Evolutionary conservation across 2,888 invertebrate species (phyloP).

Genomic region (Drosophila picticornis): DNA sequence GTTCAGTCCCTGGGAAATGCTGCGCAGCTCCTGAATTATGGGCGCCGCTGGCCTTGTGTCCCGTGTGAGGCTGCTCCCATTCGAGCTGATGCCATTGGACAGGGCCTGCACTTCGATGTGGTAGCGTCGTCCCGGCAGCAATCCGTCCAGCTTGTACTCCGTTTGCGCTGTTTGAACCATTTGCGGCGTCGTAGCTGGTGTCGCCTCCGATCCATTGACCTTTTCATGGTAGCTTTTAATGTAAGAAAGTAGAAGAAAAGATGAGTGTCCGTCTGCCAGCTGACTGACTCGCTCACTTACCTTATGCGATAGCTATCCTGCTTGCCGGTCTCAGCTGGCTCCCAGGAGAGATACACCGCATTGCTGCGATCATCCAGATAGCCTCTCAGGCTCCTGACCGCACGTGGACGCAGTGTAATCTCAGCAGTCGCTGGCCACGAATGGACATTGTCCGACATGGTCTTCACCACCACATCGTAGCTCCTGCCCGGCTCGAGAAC

Average conservation of each 20-base stretch:
- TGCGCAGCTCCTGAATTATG: slow-evolving; percentile 92
- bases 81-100: slow-evolving; percentile 92
- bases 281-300: slow-evolving; percentile 38
- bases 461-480: slow-evolving; percentile 96
- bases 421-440: slow-evolving; percentile 96
- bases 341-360: slow-evolving; percentile 91
- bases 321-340: slow-evolving; percentile 90
- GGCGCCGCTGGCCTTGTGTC: slow-evolving; percentile 95
- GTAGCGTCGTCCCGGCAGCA: slow-evolving; percentile 95
- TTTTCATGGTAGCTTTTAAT: slow-evolving; percentile 91
- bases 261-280: neutral
- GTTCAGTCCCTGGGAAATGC: slow-evolving; percentile 90
- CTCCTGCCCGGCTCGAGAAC: slow-evolving; percentile 94
- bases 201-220: slow-evolving; percentile 91
- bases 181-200: slow-evolving; percentile 81
- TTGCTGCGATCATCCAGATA: slow-evolving; percentile 88
- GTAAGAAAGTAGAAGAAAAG: neutral
- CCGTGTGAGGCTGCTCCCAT: slow-evolving; percentile 89
- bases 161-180: slow-evolving; percentile 88
- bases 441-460: slow-evolving; percentile 96
- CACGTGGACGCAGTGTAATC: slow-evolving; percentile 93
- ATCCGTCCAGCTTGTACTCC: slow-evolving; percentile 89
- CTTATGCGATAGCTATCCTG: slow-evolving; percentile 91
- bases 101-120: slow-evolving; percentile 93
- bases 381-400: slow-evolving; percentile 89